These are phyloP conservation scores for Caligus rogercresseyi DNA, from an alignment of 1,140 invertebrate genomes.

Conservation along the genomic window DNA sequence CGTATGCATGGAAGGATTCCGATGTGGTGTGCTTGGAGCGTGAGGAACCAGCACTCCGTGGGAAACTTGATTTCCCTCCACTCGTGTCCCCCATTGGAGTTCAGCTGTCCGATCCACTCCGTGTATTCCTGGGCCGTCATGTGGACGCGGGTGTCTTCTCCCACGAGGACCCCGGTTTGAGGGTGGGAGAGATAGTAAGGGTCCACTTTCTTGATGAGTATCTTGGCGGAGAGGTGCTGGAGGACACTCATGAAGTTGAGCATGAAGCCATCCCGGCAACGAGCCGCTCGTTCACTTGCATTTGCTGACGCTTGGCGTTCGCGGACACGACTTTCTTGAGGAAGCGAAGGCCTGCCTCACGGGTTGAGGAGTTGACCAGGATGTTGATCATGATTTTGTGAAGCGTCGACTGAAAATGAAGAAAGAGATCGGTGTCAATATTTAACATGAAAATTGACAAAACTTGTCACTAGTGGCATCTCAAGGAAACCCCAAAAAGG, in stretches of 20 bases:
- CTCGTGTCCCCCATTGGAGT: constrained; percentile 29
- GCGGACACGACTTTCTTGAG: constrained; percentile 50
- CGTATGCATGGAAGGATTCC: constrained; percentile 67
- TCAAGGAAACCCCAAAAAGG: background rate
- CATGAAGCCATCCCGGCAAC: constrained; percentile 86
- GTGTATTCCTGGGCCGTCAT: constrained; percentile 10
- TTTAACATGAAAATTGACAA: constrained; percentile 12
- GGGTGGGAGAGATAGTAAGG: constrained; percentile 10
- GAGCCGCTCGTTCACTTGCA: constrained; percentile 55
- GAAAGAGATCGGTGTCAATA: too few species aligned
- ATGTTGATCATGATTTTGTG: constrained; percentile 66
- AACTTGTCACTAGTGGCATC: too few species aligned
- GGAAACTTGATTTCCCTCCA: constrained; percentile 70
- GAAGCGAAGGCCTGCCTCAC: constrained; percentile 56
- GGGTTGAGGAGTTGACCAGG: constrained; percentile 52
- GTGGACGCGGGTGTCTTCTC: constrained; percentile 11
- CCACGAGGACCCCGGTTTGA: background rate
- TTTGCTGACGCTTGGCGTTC: constrained; percentile 72
- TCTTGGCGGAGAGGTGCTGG: constrained; percentile 66
- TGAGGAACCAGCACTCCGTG: constrained; percentile 91
- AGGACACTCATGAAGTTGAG: constrained; percentile 75
- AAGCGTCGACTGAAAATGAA: constrained; percentile 38
- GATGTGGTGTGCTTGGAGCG: constrained; percentile 78
- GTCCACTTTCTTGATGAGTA: constrained; percentile 34
- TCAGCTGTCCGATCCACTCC: constrained; percentile 5